A percentile compares a stretch with the other conserved stretches of the same genome.
Conservation (phyloP, 2,797 vertebrate species). For the Rhyacichthys aspro region DNA sequence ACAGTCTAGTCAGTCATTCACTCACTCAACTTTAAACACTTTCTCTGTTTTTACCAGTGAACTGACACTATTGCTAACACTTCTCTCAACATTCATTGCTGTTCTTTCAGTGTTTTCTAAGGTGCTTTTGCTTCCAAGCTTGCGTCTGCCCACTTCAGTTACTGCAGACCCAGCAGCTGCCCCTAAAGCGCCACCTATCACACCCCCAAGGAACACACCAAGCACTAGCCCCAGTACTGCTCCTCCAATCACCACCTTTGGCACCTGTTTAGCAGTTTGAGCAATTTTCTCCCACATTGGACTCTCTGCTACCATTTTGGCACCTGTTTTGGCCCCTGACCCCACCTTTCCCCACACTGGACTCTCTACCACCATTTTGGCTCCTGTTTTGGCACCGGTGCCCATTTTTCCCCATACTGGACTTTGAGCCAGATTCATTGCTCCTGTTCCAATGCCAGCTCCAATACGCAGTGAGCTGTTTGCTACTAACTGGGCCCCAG, state of each 20-base stretch:
- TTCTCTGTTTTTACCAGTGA: constrained; percentile 45
- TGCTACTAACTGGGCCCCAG: constrained; percentile 54
- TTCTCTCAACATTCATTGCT: constrained; percentile 4
- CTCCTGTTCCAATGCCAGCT: constrained; percentile 50
- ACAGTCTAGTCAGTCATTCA: constrained; percentile 39
- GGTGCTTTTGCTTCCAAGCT: constrained; percentile 44
- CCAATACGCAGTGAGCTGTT: constrained; percentile 50
- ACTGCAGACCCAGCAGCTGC: constrained; percentile 68
- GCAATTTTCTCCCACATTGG: constrained; percentile 66
- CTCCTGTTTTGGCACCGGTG: constrained; percentile 59
- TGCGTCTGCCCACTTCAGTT: constrained; percentile 71
- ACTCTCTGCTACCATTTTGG: constrained; percentile 65
- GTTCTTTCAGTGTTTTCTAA: constrained; percentile 13
- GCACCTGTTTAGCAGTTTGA: constrained; percentile 53
- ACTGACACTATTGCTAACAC: constrained; percentile 19
- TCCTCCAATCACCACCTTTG: constrained; percentile 51
- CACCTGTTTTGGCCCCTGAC: constrained; percentile 62
- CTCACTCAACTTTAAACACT: constrained; percentile 70
- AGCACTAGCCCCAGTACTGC: constrained; percentile 69
- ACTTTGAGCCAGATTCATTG: constrained; percentile 65
- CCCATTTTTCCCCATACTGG: constrained; percentile 69
- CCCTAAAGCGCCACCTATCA: constrained; percentile 75
- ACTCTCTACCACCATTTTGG: constrained; percentile 67
- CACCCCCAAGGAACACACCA: constrained; percentile 71
- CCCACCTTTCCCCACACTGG: constrained; percentile 68